A percentile compares a stretch with the other conserved stretches of the same genome.
These are phyloP conservation scores for Parotocinclus haroldoi DNA, from an alignment of 2,797 vertebrate genomes.

Conservation along the genomic window DNA sequence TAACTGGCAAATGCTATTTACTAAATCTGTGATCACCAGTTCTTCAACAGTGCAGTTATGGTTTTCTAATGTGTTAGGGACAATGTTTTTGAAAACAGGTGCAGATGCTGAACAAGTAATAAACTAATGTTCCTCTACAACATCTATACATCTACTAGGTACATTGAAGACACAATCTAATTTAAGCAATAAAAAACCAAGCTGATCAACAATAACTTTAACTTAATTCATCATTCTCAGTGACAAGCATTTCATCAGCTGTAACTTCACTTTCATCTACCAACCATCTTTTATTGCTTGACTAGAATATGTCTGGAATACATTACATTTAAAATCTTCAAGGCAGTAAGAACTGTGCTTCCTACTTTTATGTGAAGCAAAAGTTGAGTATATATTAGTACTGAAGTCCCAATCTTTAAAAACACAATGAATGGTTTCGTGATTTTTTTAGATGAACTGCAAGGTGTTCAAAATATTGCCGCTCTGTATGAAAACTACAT, in stretches of 20 bases:
- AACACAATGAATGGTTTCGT: constrained; percentile 35
- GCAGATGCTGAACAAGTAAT: constrained; percentile 46
- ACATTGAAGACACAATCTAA: constrained; percentile 49
- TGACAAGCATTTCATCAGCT: constrained; percentile 12
- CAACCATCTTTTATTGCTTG: constrained; percentile 23
- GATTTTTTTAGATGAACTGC: constrained; percentile 37
- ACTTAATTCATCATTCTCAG: constrained; percentile 34
- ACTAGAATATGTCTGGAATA: constrained; percentile 24
- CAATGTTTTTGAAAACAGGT: constrained; percentile 41
- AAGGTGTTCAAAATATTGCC: constrained; percentile 42
- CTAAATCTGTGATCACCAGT: constrained; percentile 38
- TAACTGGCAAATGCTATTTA: constrained; percentile 45
- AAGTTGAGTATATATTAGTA: constrained; percentile 47
- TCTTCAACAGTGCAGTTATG: constrained; percentile 45
- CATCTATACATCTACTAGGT: constrained; percentile 46
- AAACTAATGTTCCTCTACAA: constrained; percentile 50
- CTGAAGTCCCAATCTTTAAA: constrained; percentile 50
- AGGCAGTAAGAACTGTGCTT: constrained; percentile 43
- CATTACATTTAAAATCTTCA: constrained; percentile 42
- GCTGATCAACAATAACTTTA: constrained; percentile 41
- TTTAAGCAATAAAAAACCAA: constrained; percentile 51
- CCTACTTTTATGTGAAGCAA: constrained; percentile 45
- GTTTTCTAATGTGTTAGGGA: constrained; percentile 39
- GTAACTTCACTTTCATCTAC: constrained; percentile 32
- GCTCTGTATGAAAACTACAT: constrained; percentile 29